Conservation (phyloP, 2,797 vertebrate species). For the Coregonus suidteri region DNA sequence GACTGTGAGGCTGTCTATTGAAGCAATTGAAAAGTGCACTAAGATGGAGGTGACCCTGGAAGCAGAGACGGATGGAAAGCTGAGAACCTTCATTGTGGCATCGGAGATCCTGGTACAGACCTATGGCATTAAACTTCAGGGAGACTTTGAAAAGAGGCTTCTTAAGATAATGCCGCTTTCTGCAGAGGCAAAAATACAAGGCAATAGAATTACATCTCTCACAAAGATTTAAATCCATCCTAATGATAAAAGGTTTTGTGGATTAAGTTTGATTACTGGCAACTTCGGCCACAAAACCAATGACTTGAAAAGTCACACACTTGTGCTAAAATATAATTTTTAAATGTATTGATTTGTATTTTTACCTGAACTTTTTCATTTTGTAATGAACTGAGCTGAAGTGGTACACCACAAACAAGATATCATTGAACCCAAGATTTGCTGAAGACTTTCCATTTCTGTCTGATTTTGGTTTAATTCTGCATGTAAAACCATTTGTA, state of each 20-base stretch:
- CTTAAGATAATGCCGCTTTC: fast-evolving
- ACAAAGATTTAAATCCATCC: neutral
- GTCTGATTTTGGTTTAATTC: too few relatives aligned
- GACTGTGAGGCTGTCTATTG: neutral
- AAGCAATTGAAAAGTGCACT: neutral
- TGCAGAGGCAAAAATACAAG: slow-evolving; percentile 2
- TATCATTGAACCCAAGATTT: too few relatives aligned
- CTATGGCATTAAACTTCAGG: neutral
- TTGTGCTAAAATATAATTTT: neutral
- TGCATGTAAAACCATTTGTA: too few relatives aligned
- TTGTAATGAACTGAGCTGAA: neutral
- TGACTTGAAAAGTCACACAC: neutral
- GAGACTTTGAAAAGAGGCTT: neutral
- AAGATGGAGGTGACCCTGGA: slow-evolving; percentile 11
- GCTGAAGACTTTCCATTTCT: too few relatives aligned
- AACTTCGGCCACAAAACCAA: too few relatives aligned
- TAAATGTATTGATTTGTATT: neutral
- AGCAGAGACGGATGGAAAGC: fast-evolving
- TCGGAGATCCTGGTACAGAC: neutral
- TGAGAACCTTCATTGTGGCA: neutral
- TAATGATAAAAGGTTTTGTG: neutral
- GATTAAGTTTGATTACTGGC: too few relatives aligned
- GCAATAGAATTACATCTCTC: slow-evolving; percentile 4
- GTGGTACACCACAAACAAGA: too few relatives aligned
- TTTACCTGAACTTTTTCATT: neutral